These are phyloP conservation scores for Pseudoatta argentina DNA, from an alignment of 1,140 invertebrate genomes.

Conservation along the genomic window DNA sequence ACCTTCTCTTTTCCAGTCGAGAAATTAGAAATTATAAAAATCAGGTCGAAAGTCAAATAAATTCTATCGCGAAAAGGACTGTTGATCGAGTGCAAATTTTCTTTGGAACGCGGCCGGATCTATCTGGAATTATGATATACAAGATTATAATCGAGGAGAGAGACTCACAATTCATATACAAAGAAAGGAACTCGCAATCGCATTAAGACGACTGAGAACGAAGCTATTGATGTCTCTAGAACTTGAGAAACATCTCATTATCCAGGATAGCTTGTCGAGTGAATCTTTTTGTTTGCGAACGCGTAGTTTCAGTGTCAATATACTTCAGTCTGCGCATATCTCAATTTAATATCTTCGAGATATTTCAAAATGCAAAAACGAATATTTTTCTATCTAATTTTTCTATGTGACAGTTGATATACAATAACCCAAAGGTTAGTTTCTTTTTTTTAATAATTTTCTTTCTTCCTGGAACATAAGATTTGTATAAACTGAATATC, in stretches of 20 bases:
- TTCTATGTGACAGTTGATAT: background rate
- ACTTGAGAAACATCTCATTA: conserved; percentile 9
- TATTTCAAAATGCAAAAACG: background rate
- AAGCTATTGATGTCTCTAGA: background rate
- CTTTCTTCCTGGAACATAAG: background rate
- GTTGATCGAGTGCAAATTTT: background rate
- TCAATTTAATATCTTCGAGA: background rate
- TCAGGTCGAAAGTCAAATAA: background rate
- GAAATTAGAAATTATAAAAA: conserved; percentile 4
- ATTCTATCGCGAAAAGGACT: background rate
- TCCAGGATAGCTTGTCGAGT: background rate
- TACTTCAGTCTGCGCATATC: background rate
- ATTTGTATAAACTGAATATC: background rate
- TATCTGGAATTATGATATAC: background rate
- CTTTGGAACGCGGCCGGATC: background rate
- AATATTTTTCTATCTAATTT: background rate
- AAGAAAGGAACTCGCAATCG: background rate
- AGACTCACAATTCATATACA: background rate
- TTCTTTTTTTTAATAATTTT: background rate
- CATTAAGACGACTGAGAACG: background rate
- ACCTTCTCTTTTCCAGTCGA: conserved; percentile 44
- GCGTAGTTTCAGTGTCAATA: conserved; percentile 5
- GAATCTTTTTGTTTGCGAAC: background rate
- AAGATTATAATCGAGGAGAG: conserved; percentile 1
- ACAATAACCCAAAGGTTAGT: background rate